Conservation (phyloP, 1,140 invertebrate genomes). For the Brevipalpus yothersi region DNA sequence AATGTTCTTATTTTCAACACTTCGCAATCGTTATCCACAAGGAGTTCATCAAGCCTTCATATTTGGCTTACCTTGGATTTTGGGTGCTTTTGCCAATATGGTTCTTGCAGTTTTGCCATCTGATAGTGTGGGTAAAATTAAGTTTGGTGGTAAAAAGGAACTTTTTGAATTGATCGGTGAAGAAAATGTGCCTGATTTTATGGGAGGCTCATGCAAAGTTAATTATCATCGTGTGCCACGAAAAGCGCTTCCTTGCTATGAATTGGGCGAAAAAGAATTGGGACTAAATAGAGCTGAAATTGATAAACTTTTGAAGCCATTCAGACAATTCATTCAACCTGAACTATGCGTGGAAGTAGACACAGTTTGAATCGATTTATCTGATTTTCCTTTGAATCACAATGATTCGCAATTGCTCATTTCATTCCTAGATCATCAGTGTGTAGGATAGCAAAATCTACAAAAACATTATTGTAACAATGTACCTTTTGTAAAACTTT, state of each 20-base stretch:
- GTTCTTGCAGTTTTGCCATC: slow-evolving; percentile 4
- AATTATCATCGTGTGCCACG: slow-evolving; percentile 8
- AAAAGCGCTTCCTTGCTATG: neutral
- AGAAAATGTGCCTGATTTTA: slow-evolving; percentile 1
- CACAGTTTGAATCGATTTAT: neutral
- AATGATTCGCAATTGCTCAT: no score
- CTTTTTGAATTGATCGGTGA: neutral
- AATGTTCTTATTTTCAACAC: slow-evolving; percentile 5
- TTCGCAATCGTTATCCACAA: slow-evolving; percentile 6
- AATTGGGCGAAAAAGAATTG: neutral
- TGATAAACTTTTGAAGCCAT: neutral
- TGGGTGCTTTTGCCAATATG: slow-evolving; percentile 7
- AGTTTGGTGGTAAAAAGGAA: neutral
- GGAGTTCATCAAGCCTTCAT: slow-evolving; percentile 1
- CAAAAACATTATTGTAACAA: no score
- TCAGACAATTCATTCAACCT: neutral
- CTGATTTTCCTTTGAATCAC: no score
- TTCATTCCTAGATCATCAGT: no score
- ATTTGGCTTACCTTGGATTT: slow-evolving; percentile 9
- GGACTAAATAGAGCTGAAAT: neutral
- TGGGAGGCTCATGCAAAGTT: neutral
- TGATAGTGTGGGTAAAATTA: neutral
- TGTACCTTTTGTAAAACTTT: no score
- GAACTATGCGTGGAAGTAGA: neutral
- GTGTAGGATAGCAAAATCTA: no score